Evolutionary conservation across 2,113 vertebrate species (phyloP), one percentile per base, ranked within the genome.

Genomic region (Nothobranchius kuhntae): DNA sequence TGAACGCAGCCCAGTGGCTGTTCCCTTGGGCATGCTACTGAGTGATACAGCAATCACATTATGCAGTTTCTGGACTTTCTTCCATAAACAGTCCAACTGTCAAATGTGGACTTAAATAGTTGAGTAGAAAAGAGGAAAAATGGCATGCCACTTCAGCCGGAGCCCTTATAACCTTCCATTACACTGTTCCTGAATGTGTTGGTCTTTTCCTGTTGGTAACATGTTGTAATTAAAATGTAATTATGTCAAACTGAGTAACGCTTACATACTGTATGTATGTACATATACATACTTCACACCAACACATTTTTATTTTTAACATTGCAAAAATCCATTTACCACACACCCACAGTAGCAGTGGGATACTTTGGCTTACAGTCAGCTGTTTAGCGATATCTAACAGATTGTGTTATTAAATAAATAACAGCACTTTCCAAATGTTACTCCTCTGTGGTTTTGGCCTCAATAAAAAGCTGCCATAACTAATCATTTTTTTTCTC

Each of bases 11-110:
- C 68, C 57, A 67, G 67, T 71, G 40, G 65, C 68, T 73, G 72
- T 73, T 80, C 85, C 86, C 87, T 82, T 84, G 80, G 77, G 80
- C 86, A 1, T 68, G 57, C 70, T 65, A 73, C 71, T 65, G 78
- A 86, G 44, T 68, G 65, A 80, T 53, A 68, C 14, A n/a, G 67
- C 80, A 76, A 78, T 82, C 74, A 71, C 66, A 75, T 78, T 80
- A 81, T 80, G 82, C 80, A 53, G 71, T 13, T 8, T n/a, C 70
- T 55, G 38, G n/a, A 68, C 65, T 70, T 68, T 78, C 54, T 75
- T 52, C 52, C 35, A 45, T 24, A 78, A 82, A 79, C 65, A 57
- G 64, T 63, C 77, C 50, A 58, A 64, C 50, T 68, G 63, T 30
- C 71, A 68, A 75, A 72, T 66, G 21, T n/a, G 35, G 51, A 63